Evolutionary conservation across 2,797 vertebrate species (phyloP).

Genomic region (Brachyrhaphis roseni): DNA sequence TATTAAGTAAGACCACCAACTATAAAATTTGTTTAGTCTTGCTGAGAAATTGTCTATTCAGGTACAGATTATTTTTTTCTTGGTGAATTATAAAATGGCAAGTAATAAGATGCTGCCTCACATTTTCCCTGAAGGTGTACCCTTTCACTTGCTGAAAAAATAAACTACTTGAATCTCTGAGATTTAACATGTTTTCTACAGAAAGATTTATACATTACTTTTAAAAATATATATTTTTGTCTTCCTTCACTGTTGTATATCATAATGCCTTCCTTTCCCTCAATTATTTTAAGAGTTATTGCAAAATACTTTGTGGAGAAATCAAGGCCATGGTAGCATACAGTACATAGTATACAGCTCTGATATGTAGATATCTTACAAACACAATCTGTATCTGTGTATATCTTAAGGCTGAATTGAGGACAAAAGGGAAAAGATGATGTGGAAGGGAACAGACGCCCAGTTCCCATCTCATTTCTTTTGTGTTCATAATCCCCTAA

Average conservation of each 20-base stretch:
- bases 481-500: slow-evolving; percentile 41
- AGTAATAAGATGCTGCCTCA: background rate
- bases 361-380: slow-evolving; percentile 30
- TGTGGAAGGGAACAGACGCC: slow-evolving; percentile 33
- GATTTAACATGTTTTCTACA: background rate
- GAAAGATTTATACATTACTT: slow-evolving; percentile 1
- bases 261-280: background rate
- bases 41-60: slow-evolving; percentile 6
- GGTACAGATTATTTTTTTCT: background rate
- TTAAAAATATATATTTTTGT: slow-evolving; percentile 1
- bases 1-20: background rate
- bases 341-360: background rate
- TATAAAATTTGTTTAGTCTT: background rate
- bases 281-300: background rate
- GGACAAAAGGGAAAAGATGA: slow-evolving; percentile 47
- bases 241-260: background rate
- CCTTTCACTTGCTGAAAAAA: background rate
- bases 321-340: slow-evolving; percentile 1
- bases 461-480: slow-evolving; percentile 41
- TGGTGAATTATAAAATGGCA: background rate
- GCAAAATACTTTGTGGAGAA: background rate
- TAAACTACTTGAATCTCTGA: background rate
- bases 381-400: slow-evolving; percentile 24
- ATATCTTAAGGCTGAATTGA: slow-evolving; percentile 32
- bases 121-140: background rate